A percentile compares a stretch with the other conserved stretches of the same genome.
These are phyloP conservation scores for Epinotia nisella DNA, from an alignment of 2,888 invertebrate species.

Conservation along the genomic window DNA sequence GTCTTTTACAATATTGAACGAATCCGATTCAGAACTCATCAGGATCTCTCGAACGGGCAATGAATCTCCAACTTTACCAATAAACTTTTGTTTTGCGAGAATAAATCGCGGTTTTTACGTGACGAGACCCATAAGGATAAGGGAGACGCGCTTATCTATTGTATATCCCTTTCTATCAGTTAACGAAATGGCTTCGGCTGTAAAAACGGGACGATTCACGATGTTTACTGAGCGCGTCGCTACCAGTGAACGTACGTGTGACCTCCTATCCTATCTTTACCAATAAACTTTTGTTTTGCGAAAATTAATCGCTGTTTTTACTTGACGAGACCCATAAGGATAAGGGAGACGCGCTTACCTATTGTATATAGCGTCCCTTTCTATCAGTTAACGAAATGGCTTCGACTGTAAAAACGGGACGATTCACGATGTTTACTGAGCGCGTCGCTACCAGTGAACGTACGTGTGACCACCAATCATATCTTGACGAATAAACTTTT, in stretches of 20 bases:
- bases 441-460: too few relatives aligned
- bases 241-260: too few relatives aligned
- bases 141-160: slow-evolving; percentile 16
- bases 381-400: background rate
- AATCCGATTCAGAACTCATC: slow-evolving; percentile 9
- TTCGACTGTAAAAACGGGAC: slow-evolving; percentile 1
- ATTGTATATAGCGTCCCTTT: slow-evolving; percentile 15
- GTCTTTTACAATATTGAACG: slow-evolving; percentile 8
- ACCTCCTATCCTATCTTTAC: too few relatives aligned
- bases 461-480: too few relatives aligned
- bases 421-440: slow-evolving; percentile 8
- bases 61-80: slow-evolving; percentile 43
- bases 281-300: slow-evolving; percentile 43
- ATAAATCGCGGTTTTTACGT: slow-evolving; percentile 42
- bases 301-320: slow-evolving; percentile 39
- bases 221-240: background rate
- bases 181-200: slow-evolving; percentile 3
- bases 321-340: slow-evolving; percentile 22
- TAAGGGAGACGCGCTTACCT: slow-evolving; percentile 22
- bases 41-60: slow-evolving; percentile 32
- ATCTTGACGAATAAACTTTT: slow-evolving; percentile 42
- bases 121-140: slow-evolving; percentile 16
- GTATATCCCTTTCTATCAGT: slow-evolving; percentile 12
- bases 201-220: slow-evolving; percentile 6
- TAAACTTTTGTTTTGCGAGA: slow-evolving; percentile 40